Base-by-base conservation (phyloP, 2,888 invertebrate genomes). In the Blomia tropicalis region DNA sequence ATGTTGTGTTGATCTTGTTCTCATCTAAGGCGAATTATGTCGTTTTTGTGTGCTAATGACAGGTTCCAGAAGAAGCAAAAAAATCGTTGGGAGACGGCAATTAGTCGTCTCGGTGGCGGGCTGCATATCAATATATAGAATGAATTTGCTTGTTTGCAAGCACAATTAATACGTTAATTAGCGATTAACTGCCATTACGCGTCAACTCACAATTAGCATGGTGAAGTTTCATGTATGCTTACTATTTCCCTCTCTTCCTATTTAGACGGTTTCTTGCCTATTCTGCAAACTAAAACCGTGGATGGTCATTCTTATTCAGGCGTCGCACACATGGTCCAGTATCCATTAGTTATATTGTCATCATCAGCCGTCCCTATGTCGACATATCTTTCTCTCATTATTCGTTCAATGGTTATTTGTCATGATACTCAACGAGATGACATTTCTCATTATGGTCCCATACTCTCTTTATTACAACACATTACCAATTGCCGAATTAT, bases 391-490 rank as follows among this genome's bases (percentile, higher is more conserved):
- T 11, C 23, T 47, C 51, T 47, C 51, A n/a, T 47, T 47, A 47
- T 47, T n/a, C n/a, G n/a, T n/a, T n/a, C n/a, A n/a, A 47, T 47
- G 7, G 51, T 47, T 47, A 47, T 47, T 47, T 47, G 51, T 47
- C 51, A 47, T 47, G 11, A 47, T 47, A 47, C 51, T 25, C 51
- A 47, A 47, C 22, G 51, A 47, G 51, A 47, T 47, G 51, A 47
- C 51, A 47, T 47, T 19, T 7, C 51, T 47, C 51, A 47, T 47
- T 47, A 47, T 14, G n/a, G n/a, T 14, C 27, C 7, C 7, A n/a
- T n/a, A 36, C 7, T 47, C 11, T 47, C 51, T 22, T n/a, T 47
- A 22, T 47, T 47, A 47, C 22, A 22, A 14, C n/a, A 25, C 51
- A 47, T 7, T 47, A n/a, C 51, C 51, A 47, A 47, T 47, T 47